These are phyloP conservation scores for Poeciliopsis turrubarensis DNA, from an alignment of 2,113 vertebrate species.

Conservation along the genomic window DNA sequence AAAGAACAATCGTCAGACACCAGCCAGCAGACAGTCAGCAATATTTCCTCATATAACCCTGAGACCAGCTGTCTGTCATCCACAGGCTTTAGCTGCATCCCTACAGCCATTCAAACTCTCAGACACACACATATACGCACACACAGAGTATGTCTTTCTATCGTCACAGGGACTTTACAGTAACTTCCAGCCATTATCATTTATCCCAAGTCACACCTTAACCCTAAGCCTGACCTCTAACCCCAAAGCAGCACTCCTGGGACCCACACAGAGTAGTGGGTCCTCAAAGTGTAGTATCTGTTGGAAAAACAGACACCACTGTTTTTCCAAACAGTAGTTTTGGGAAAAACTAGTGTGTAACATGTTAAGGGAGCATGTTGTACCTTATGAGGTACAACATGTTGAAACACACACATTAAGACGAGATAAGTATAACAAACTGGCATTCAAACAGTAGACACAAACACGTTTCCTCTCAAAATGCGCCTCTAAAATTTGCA, in stretches of 20 bases:
- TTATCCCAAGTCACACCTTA: too few relatives aligned
- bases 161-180: too few relatives aligned
- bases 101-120: slow-evolving; percentile 1
- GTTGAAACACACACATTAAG: slow-evolving; percentile 1
- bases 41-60: slow-evolving; percentile 32
- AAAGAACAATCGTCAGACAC: slow-evolving; percentile 26
- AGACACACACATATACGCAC: slow-evolving; percentile 9
- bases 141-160: background rate
- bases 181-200: too few relatives aligned
- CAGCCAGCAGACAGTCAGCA: slow-evolving; percentile 9
- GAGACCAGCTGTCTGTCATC: slow-evolving; percentile 36
- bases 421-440: slow-evolving; percentile 31
- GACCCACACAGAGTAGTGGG: too few relatives aligned
- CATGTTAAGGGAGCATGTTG: too few relatives aligned
- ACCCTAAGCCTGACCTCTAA: too few relatives aligned
- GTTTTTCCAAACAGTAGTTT: too few relatives aligned
- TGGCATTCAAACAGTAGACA: slow-evolving; percentile 39
- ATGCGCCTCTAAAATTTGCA: slow-evolving; percentile 34
- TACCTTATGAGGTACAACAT: too few relatives aligned
- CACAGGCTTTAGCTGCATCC: slow-evolving; percentile 33
- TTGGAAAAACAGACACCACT: too few relatives aligned
- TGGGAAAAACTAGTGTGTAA: too few relatives aligned
- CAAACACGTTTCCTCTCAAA: slow-evolving; percentile 34
- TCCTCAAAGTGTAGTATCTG: too few relatives aligned
- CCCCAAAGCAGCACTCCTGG: too few relatives aligned